A percentile compares a stretch with the other conserved stretches of the same genome.
These are phyloP conservation scores for Heliconius nattereri DNA, from an alignment of 1,140 invertebrate species.

Conservation along the genomic window DNA sequence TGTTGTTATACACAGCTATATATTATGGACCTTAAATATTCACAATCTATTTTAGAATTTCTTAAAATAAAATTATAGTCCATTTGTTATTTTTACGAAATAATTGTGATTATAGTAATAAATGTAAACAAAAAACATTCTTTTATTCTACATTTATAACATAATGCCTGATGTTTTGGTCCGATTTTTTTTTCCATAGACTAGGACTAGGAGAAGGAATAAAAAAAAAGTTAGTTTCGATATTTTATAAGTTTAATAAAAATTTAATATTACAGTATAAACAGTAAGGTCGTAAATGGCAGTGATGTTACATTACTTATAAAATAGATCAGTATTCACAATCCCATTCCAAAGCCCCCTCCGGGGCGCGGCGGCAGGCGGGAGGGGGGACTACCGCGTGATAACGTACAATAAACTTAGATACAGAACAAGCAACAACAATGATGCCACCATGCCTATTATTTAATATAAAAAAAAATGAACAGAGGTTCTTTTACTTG, in stretches of 20 bases:
- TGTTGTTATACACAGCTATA: background rate
- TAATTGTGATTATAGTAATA: conserved; percentile 43
- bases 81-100: conserved; percentile 38
- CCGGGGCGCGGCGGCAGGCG: conserved; percentile 36
- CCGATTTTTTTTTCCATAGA: background rate
- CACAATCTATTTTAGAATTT: background rate
- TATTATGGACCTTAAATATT: conserved; percentile 9
- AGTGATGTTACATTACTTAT: conserved; percentile 75
- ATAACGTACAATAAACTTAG: background rate
- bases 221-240: conserved; percentile 43
- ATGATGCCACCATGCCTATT: no score
- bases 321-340: conserved; percentile 36
- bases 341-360: conserved; percentile 61
- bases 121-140: conserved; percentile 5
- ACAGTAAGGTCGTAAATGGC: conserved; percentile 80
- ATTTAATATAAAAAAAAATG: no score
- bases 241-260: conserved; percentile 74
- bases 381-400: conserved; percentile 1
- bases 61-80: conserved; percentile 31
- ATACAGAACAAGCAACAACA: background rate
- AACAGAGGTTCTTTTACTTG: no score
- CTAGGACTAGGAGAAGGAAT: background rate
- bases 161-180: background rate
- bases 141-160: background rate
- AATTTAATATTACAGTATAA: conserved; percentile 79